Base-by-base conservation (phyloP, 2,113 vertebrate genomes). In the Apodemus speciosus region DNA sequence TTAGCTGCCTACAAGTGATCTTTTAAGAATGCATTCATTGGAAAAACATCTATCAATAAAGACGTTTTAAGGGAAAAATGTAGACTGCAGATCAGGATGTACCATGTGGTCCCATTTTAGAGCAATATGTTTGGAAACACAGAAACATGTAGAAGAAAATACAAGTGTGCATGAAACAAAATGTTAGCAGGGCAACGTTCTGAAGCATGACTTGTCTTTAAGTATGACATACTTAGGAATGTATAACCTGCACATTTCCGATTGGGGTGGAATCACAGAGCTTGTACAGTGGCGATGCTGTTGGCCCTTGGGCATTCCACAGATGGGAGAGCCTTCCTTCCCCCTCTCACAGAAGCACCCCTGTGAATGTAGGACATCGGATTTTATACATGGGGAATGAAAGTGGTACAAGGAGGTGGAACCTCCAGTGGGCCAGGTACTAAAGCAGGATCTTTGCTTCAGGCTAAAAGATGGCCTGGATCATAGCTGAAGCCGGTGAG, bases 31-130 rank as follows among this genome's bases (percentile, higher is more conserved):
- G 43, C 62, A 85, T 85, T 81, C 71, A 62, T 85, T 90, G 32
- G 60, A n/a, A 92, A 92, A 18, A 58, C 56, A 46, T 87, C 71
- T 92, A 25, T 49, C 27, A 58, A 75, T 64, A 38, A 89, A 80
- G 35, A 53, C 10, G 40, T 40, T 58, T 71, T 56, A 91, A 94
- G 69, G 68, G 51, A 14, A 15, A 51, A 91, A 89, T 16, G 2
- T 40, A 89, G 75, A 35, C 27, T 79, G 13, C 51, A 53, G 66
- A 84, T 69, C 3, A 64, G 49, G 90, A 85, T 83, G 10, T 40
- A 71, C 66, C 21, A 60, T 68, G 56, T 69, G 43, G 69, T 81
- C 38, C 30, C 16, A 71, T 80, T 56, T 85, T 30, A 16, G 62
- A 60, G 91, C 88, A 89, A 73, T 64, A 38, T 30, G 73, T n/a